Evolutionary conservation across 1,140 invertebrate species (phyloP).

Genomic region (Plectrocnemia conspersa): DNA sequence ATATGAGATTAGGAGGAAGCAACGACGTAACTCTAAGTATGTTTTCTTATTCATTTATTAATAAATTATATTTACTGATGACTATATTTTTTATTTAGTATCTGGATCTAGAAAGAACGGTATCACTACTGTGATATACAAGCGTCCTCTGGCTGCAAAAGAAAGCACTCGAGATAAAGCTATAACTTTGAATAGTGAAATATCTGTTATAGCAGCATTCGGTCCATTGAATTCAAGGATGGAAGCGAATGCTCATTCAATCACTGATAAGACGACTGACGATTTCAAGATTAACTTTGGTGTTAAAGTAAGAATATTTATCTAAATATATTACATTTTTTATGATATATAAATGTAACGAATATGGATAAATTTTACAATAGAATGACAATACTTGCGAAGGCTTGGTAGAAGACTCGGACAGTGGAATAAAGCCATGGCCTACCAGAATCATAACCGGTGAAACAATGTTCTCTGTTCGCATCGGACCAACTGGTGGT

Average conservation of each 20-base stretch:
- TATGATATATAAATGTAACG: constrained; percentile 2
- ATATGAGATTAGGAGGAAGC: constrained; percentile 63
- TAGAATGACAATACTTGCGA: constrained; percentile 47
- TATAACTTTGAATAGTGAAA: constrained; percentile 61
- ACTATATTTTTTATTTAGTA: constrained; percentile 41
- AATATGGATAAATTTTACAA: too few species aligned
- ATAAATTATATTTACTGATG: neutral
- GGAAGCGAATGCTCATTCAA: constrained; percentile 77
- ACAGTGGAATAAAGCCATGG: constrained; percentile 62
- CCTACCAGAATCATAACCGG: constrained; percentile 56
- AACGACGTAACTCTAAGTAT: constrained; percentile 19
- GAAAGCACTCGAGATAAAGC: constrained; percentile 66
- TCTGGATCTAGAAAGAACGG: constrained; percentile 72
- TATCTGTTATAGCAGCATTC: constrained; percentile 82
- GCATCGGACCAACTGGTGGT: constrained; percentile 80
- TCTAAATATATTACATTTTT: neutral
- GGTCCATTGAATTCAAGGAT: constrained; percentile 72
- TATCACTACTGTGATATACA: constrained; percentile 76
- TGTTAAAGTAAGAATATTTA: constrained; percentile 39
- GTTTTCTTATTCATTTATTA: neutral
- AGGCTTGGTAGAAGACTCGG: constrained; percentile 46
- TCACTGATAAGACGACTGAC: constrained; percentile 66
- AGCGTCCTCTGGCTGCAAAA: constrained; percentile 68
- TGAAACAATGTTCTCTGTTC: constrained; percentile 62
- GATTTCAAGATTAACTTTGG: constrained; percentile 74